Evolutionary conservation across 1,140 invertebrate genomes (phyloP), one percentile per base, ranked within the genome.

Genomic region (Nasonia vitripennis): DNA sequence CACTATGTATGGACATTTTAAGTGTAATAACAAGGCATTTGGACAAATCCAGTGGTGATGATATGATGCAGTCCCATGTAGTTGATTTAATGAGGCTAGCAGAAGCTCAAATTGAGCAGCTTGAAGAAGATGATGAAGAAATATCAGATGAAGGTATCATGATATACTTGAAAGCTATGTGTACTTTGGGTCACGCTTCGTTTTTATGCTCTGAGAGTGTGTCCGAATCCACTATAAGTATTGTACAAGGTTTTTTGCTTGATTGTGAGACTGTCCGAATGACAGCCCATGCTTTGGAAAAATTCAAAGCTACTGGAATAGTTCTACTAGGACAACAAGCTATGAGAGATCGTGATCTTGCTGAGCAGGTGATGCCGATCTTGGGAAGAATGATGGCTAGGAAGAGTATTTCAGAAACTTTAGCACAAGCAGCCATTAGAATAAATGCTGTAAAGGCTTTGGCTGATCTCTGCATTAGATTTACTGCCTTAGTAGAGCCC

Each of bases 401-500:
- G 62, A 85, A 87, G 6, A 85, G 70, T 2, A 84, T 87, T 67
- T 17, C 86, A 7, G 86, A 87, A 55, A 90, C 89, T 1, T 90
- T 91, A 0, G 86, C 86, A 4, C 92, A 94, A 85, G 89, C 93
- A 12, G 90, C 93, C 2, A 91, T 95, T 2, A 93, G 95, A 77
- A 95, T 95, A 71, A 96, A 96, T 88, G 93, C 95, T 10, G 94
- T 95, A 7, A 94, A 95, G 87, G 94, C 94, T 11, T 90, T 96
- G 68, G 94, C 94, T 62, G 95, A 96, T 90, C 92, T 96, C 71
- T 95, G 95, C 88, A 90, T 95, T 78, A 94, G 94, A 86, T 96
- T 95, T 89, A 95, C 95, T 7, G 93, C 94, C 3, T 87, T 95
- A 5, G 95, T 95, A 3, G 95, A 96, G 87, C 93, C 93, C 2